These are phyloP conservation scores for Eretmocerus hayati DNA, from an alignment of 2,888 invertebrate species.

Conservation along the genomic window DNA sequence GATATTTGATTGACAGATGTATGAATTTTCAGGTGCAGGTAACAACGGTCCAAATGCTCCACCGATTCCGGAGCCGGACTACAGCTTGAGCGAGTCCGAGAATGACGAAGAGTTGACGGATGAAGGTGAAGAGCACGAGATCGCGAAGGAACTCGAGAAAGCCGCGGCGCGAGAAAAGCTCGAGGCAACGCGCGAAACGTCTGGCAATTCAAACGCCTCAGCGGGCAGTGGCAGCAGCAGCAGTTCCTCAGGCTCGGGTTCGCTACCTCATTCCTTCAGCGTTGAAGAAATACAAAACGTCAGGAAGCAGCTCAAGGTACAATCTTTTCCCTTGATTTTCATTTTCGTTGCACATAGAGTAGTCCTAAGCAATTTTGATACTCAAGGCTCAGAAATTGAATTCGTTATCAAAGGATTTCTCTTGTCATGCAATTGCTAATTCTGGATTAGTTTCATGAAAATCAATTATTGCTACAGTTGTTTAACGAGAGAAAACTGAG, in stretches of 20 bases:
- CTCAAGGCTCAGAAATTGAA: no score
- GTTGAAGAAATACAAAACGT: constrained; percentile 87
- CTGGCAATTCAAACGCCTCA: constrained; percentile 47
- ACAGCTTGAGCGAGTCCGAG: constrained; percentile 82
- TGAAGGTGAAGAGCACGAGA: constrained; percentile 41
- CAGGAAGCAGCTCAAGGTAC: constrained; percentile 65
- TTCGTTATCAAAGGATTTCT: no score
- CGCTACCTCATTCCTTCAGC: constrained; percentile 77
- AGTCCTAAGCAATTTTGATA: no score
- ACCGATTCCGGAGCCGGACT: constrained; percentile 88
- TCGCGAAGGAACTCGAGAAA: constrained; percentile 53
- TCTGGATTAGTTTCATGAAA: no score
- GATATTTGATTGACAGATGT: no score
- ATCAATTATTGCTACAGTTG: no score
- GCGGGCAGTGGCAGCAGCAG: constrained; percentile 47
- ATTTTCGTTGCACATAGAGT: no score
- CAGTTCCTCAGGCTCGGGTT: constrained; percentile 64
- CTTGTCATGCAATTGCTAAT: no score
- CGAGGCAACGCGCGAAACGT: constrained; percentile 46
- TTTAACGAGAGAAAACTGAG: no score
- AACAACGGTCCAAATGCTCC: constrained; percentile 47
- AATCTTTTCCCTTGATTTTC: not conserved
- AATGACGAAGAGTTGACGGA: constrained; percentile 66
- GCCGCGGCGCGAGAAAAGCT: constrained; percentile 46
- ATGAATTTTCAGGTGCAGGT: no score